These are phyloP conservation scores for Cyprinodon variegatus DNA, from an alignment of 2,113 vertebrate genomes.

Conservation along the genomic window DNA sequence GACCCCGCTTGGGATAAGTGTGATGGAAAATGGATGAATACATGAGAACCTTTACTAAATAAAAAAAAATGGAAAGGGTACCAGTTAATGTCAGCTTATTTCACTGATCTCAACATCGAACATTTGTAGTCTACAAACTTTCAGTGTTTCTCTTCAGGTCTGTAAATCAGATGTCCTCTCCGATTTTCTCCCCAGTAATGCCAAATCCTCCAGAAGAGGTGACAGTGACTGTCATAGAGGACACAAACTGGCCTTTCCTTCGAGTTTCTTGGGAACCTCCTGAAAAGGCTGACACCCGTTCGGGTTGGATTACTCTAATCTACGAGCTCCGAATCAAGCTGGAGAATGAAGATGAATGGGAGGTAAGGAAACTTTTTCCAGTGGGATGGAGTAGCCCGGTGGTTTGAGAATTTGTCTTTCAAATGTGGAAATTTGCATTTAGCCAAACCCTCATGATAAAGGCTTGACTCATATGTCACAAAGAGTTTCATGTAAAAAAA, in stretches of 20 bases:
- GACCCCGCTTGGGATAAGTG: too few relatives aligned
- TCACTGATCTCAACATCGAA: neutral
- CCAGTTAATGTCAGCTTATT: slow-evolving; percentile 6
- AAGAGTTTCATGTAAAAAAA: neutral
- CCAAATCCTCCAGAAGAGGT: slow-evolving; percentile 87
- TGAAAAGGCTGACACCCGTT: slow-evolving; percentile 76
- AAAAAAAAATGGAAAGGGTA: neutral
- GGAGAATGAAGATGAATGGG: slow-evolving; percentile 84
- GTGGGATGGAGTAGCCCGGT: neutral
- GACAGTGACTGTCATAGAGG: slow-evolving; percentile 64
- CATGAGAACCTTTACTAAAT: too few relatives aligned
- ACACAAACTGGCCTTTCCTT: slow-evolving; percentile 76
- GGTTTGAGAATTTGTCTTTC: slow-evolving; percentile 11
- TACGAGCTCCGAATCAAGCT: slow-evolving; percentile 88
- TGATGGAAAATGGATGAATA: too few relatives aligned
- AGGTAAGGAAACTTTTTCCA: slow-evolving; percentile 74
- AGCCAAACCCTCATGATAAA: neutral
- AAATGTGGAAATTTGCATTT: slow-evolving; percentile 12
- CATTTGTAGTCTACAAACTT: slow-evolving; percentile 1
- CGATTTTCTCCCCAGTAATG: slow-evolving; percentile 79
- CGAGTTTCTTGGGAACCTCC: slow-evolving; percentile 88
- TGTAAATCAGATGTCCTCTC: slow-evolving; percentile 8
- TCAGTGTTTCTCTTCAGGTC: neutral
- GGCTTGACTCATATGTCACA: neutral
- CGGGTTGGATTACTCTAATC: slow-evolving; percentile 84